These are phyloP conservation scores for Collichthys lucidus DNA, from an alignment of 2,113 vertebrate species.

Conservation along the genomic window DNA sequence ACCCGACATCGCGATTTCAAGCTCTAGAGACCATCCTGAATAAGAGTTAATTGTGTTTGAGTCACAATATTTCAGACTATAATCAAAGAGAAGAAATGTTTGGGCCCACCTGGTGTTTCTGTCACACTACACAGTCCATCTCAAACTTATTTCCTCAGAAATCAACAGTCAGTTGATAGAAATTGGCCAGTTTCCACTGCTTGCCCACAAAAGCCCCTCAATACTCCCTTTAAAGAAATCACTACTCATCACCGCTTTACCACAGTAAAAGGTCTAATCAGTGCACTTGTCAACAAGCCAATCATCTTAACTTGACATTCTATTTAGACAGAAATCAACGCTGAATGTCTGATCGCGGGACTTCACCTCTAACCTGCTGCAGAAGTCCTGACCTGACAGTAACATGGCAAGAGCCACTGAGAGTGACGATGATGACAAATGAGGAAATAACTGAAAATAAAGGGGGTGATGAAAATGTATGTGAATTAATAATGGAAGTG, in stretches of 20 bases:
- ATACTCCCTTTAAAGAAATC: not conserved
- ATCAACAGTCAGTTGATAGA: slow-evolving; percentile 15
- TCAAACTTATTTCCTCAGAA: not conserved
- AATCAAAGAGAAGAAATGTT: not conserved
- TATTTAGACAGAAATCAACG: slow-evolving; percentile 7
- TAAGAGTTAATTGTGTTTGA: not conserved
- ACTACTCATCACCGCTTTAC: slow-evolving; percentile 42
- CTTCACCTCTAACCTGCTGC: slow-evolving; percentile 5
- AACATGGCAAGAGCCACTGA: not conserved
- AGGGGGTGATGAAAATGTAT: no score
- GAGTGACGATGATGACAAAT: no score
- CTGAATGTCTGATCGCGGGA: not conserved
- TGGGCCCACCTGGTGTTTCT: not conserved
- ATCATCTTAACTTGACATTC: slow-evolving; percentile 18
- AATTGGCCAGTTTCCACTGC: not conserved
- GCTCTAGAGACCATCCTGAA: not conserved
- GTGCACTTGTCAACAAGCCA: slow-evolving; percentile 35
- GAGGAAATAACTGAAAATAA: no score
- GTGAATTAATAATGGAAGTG: no score
- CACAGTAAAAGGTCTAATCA: slow-evolving; percentile 40
- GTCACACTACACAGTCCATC: not conserved
- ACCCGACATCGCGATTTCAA: not conserved
- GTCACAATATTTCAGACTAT: not conserved
- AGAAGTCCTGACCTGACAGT: not conserved
- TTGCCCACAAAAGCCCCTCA: not conserved